phyloP scores from a whole-genome alignment of 2,113 vertebrate species.

The Athene cunicularia region DNA sequence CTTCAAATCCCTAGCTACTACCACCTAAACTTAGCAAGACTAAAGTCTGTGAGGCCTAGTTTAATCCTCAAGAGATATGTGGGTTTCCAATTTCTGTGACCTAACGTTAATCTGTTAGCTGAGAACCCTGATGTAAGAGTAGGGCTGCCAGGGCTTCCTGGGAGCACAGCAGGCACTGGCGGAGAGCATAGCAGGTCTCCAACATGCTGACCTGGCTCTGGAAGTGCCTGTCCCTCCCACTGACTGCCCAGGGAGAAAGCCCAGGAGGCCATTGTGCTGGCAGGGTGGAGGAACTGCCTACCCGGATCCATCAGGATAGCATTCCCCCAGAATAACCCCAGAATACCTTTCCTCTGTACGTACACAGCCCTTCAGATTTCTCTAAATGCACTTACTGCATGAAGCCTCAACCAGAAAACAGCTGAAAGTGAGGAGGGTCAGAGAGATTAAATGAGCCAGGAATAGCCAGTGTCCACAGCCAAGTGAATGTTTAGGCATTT shows the following conservation, averaged over 20 bases:
- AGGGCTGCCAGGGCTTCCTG: not conserved
- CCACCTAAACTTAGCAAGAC: not conserved
- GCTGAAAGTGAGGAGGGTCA: not conserved
- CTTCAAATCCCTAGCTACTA: not conserved
- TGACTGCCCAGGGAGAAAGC: not conserved
- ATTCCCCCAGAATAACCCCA: not conserved
- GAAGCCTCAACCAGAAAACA: not conserved
- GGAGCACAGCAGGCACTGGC: not conserved
- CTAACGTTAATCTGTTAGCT: not conserved
- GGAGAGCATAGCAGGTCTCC: not conserved
- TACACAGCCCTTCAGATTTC: not conserved
- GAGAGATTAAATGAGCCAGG: not conserved
- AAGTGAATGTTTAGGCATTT: not conserved
- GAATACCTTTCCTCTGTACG: not conserved
- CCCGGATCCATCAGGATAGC: accelerated
- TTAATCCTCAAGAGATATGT: not conserved
- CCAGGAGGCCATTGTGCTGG: not conserved
- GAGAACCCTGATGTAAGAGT: not conserved
- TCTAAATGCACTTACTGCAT: not conserved
- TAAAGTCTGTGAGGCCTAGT: not conserved
- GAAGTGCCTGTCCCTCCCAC: not conserved
- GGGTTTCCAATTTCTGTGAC: not conserved
- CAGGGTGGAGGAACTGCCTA: not conserved
- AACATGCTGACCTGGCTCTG: not conserved
- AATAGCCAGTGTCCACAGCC: not conserved